phyloP scores from a whole-genome alignment of 53 echinoderm and acorn worm genomes.

The Antedon mediterranea region DNA sequence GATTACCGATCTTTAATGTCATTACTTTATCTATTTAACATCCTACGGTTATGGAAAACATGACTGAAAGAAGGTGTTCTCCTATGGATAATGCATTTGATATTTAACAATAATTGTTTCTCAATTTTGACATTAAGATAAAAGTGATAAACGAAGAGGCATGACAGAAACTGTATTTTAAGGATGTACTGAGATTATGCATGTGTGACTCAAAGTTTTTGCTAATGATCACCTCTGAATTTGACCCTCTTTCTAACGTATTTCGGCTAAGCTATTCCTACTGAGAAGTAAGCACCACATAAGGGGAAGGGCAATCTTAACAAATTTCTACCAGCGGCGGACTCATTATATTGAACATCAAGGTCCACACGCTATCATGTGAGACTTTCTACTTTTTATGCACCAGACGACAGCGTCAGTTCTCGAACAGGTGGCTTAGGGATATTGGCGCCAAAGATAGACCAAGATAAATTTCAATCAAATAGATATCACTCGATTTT shows the following conservation, averaged over 20 bases:
- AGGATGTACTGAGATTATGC: too few species aligned
- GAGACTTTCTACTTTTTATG: not conserved
- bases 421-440: not conserved
- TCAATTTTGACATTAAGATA: too few species aligned
- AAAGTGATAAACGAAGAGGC: too few species aligned
- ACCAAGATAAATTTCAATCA: not conserved
- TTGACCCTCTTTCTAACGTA: constrained; percentile 1
- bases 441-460: not conserved
- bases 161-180: too few species aligned
- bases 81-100: too few species aligned
- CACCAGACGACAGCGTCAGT: not conserved
- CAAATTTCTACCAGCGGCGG: not conserved
- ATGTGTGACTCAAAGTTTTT: not conserved
- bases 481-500: not conserved
- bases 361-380: not conserved
- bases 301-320: constrained; percentile 1
- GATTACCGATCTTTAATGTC: too few species aligned
- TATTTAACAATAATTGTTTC: too few species aligned
- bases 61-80: too few species aligned
- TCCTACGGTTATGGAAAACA: too few species aligned
- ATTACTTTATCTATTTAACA: too few species aligned
- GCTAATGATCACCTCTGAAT: not conserved
- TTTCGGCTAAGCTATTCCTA: not conserved
- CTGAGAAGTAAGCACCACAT: not conserved
- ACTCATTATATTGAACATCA: not conserved